phyloP scores from a whole-genome alignment of 2,797 vertebrate species.

The Myoxocephalus aenaeus region DNA sequence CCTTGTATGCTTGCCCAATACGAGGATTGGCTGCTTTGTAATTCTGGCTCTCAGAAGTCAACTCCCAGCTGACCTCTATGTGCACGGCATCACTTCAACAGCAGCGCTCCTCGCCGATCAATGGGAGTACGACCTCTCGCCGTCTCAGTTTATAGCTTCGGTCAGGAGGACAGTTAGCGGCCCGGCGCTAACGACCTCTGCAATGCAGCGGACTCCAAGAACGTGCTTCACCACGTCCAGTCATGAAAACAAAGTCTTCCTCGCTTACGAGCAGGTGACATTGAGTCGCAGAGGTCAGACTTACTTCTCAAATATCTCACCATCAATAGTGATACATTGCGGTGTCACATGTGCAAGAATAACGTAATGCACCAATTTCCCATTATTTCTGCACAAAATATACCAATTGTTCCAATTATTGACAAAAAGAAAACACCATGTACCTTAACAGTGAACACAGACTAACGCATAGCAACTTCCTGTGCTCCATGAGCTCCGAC shows the following conservation, averaged over 20 bases:
- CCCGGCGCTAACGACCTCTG: background rate
- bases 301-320: background rate
- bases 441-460: background rate
- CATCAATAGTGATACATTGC: background rate
- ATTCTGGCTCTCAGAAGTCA: slow-evolving; percentile 33
- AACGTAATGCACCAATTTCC: background rate
- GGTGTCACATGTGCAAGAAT: background rate
- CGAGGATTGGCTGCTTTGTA: slow-evolving; percentile 37
- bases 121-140: background rate
- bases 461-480: background rate
- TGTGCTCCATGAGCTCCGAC: background rate
- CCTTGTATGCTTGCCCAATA: slow-evolving; percentile 37
- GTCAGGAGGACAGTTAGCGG: background rate
- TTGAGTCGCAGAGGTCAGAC: background rate
- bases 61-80: slow-evolving; percentile 22
- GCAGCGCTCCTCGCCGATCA: background rate
- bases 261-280: background rate
- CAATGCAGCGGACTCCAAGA: background rate
- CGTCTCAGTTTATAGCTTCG: slow-evolving; percentile 11
- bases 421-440: background rate
- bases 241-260: slow-evolving; percentile 12
- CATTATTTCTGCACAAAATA: background rate
- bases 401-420: background rate
- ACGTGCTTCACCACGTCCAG: background rate
- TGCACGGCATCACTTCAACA: slow-evolving; percentile 13